phyloP scores from a whole-genome alignment of 2,888 invertebrate genomes.

The Cephus rjabovi region DNA sequence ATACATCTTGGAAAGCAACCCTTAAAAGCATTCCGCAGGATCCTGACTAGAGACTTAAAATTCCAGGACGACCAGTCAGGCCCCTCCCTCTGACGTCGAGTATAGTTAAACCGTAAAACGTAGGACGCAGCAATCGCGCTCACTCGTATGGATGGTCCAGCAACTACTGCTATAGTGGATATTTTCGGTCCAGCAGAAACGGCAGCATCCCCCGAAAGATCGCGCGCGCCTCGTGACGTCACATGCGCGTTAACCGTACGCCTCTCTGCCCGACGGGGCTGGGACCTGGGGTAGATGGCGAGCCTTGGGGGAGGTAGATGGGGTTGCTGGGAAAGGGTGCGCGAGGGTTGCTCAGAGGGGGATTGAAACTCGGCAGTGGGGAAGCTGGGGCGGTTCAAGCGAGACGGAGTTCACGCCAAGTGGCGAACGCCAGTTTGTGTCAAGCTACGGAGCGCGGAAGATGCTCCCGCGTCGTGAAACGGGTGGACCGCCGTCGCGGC shows the following conservation, averaged over 20 bases:
- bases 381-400: conserved; percentile 55
- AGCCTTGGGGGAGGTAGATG: conserved; percentile 25
- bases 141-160: not conserved
- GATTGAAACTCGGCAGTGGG: conserved; percentile 29
- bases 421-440: conserved; percentile 61
- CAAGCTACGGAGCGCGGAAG: conserved; percentile 62
- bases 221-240: conserved; percentile 46
- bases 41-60: not conserved
- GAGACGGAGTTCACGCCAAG: conserved; percentile 55
- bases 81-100: not conserved
- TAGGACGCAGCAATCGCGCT: not conserved
- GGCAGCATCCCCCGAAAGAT: conserved; percentile 28
- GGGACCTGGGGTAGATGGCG: conserved; percentile 24
- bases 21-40: not conserved
- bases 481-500: conserved; percentile 45
- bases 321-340: not conserved
- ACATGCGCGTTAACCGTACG: conserved; percentile 54
- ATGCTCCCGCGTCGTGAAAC: conserved; percentile 57
- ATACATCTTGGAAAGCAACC: not conserved
- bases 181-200: conserved; percentile 7
- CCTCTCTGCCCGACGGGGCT: conserved; percentile 30
- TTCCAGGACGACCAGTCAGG: not conserved
- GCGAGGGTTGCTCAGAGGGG: conserved; percentile 21
- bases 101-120: not conserved
- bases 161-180: not conserved